Percentiles rank a stretch among this genome's conserved stretches.
phyloP scores from a whole-genome alignment of 2,113 vertebrate species.

The Rhegmatorhina hoffmannsi region DNA sequence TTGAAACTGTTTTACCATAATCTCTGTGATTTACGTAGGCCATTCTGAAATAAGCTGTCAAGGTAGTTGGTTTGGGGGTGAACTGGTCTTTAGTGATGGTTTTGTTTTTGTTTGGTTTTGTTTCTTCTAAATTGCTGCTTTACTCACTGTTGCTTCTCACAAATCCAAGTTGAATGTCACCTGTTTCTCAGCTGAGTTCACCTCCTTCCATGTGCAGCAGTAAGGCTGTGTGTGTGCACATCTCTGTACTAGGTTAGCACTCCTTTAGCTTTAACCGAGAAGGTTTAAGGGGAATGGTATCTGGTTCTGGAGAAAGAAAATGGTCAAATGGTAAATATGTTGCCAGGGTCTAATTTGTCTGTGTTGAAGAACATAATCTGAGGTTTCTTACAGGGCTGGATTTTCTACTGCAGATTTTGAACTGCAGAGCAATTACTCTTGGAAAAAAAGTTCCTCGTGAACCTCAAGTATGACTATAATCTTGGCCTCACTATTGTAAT shows the following conservation, averaged over 20 bases:
- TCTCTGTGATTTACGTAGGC: neutral
- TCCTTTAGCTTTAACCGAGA: neutral
- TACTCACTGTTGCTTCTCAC: slow-evolving; percentile 37
- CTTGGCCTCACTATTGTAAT: neutral
- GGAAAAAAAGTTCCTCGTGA: neutral
- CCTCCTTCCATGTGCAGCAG: slow-evolving; percentile 11
- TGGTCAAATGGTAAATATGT: neutral
- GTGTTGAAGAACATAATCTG: neutral
- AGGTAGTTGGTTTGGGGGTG: neutral
- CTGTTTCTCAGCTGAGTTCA: slow-evolving; percentile 56
- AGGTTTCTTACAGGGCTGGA: neutral
- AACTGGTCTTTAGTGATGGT: neutral
- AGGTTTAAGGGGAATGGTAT: neutral
- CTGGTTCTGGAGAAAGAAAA: neutral
- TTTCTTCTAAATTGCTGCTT: neutral
- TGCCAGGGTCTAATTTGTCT: neutral
- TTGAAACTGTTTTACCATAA: neutral
- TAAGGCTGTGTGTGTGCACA: neutral
- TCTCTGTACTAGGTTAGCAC: neutral
- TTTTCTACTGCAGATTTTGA: neutral
- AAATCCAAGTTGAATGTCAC: slow-evolving; percentile 40
- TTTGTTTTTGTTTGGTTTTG: neutral
- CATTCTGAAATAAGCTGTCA: neutral
- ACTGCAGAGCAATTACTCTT: neutral
- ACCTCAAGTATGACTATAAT: neutral